These are phyloP conservation scores for Lepisosteus oculatus DNA, from an alignment of 2,113 vertebrate species.

Conservation along the genomic window DNA sequence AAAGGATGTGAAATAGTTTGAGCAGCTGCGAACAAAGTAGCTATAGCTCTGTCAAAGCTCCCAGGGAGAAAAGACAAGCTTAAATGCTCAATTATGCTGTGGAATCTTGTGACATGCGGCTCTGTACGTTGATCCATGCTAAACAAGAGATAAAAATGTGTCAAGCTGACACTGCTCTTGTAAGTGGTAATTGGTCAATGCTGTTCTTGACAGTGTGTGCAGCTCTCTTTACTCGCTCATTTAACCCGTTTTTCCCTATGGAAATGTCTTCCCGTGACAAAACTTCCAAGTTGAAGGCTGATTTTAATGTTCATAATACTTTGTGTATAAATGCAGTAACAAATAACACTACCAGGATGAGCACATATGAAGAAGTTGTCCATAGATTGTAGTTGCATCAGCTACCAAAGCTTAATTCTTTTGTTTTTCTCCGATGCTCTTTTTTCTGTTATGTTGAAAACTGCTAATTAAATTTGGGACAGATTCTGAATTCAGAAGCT, in stretches of 20 bases:
- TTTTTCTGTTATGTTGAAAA: too few species aligned
- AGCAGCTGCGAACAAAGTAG: not conserved
- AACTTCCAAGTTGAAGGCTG: not conserved
- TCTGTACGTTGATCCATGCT: not conserved
- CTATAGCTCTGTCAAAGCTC: not conserved
- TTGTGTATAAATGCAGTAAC: too few species aligned
- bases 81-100: constrained; percentile 7
- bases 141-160: constrained; percentile 30
- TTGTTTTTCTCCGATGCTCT: too few species aligned
- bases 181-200: constrained; percentile 21
- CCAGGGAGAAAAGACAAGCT: not conserved
- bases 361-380: too few species aligned
- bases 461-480: too few species aligned
- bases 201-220: not conserved
- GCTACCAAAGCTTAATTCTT: too few species aligned
- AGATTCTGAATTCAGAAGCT: too few species aligned
- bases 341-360: too few species aligned
- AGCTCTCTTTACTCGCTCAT: not conserved
- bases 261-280: not conserved
- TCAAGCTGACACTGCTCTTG: constrained; percentile 15
- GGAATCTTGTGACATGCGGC: not conserved
- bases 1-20: too few species aligned
- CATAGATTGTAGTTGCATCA: too few species aligned
- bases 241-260: not conserved
- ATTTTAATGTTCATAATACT: too few species aligned